Evolutionary conservation across 1,140 invertebrate species (phyloP).

Genomic region (Apis florea): DNA sequence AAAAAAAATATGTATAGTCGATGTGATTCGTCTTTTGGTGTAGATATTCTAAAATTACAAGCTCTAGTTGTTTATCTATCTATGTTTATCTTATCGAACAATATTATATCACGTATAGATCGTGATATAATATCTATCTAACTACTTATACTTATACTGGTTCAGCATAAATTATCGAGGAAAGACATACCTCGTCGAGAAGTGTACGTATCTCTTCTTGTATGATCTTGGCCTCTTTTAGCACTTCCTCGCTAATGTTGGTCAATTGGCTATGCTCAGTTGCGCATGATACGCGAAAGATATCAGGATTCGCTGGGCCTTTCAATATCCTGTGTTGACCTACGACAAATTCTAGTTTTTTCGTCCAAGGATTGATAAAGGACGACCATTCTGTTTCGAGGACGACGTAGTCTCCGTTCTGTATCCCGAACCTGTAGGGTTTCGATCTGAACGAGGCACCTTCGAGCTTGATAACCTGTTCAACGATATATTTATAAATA

Average conservation of each 20-base stretch:
- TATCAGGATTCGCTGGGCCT: slow-evolving; percentile 87
- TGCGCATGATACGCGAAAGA: slow-evolving; percentile 82
- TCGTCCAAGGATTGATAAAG: slow-evolving; percentile 96
- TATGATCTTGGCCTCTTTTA: slow-evolving; percentile 83
- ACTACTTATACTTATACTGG: background rate
- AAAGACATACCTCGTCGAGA: slow-evolving; percentile 83
- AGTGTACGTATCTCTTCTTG: slow-evolving; percentile 86
- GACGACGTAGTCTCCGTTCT: slow-evolving; percentile 91
- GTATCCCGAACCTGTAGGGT: slow-evolving; percentile 88
- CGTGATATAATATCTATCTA: too few species aligned
- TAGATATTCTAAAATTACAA: background rate
- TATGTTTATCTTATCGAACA: slow-evolving; percentile 29
- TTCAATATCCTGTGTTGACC: slow-evolving; percentile 92
- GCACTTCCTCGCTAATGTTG: slow-evolving; percentile 81
- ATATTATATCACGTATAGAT: slow-evolving; percentile 1
- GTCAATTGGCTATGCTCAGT: slow-evolving; percentile 75
- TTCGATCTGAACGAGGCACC: slow-evolving; percentile 88
- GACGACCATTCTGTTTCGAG: slow-evolving; percentile 96
- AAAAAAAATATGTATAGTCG: background rate
- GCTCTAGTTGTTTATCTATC: too few species aligned
- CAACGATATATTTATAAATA: slow-evolving; percentile 49
- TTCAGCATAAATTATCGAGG: slow-evolving; percentile 17
- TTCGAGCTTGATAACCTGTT: slow-evolving; percentile 82
- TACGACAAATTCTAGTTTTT: slow-evolving; percentile 94
- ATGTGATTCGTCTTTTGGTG: background rate